These are phyloP conservation scores for Mimachlamys varia DNA, from an alignment of 2,888 invertebrate genomes.

Conservation along the genomic window DNA sequence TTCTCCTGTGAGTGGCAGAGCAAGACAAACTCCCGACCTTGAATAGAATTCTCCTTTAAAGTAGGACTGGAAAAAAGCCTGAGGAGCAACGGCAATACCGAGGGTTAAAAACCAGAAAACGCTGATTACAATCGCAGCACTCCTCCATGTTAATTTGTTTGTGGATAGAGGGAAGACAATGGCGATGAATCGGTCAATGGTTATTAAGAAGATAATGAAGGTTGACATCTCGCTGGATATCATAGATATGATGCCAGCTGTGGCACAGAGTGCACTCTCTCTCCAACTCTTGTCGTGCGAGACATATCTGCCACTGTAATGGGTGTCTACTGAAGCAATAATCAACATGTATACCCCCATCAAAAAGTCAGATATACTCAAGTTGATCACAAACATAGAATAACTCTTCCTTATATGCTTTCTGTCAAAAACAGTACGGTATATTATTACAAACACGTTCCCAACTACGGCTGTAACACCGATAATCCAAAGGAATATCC, in stretches of 20 bases:
- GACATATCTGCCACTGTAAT: constrained; percentile 38
- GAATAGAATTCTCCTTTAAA: constrained; percentile 24
- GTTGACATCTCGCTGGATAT: constrained; percentile 41
- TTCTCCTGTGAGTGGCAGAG: neutral
- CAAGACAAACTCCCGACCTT: neutral
- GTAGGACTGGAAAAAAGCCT: neutral
- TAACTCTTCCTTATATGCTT: constrained; percentile 1
- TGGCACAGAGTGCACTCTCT: constrained; percentile 28
- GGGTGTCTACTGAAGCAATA: constrained; percentile 28
- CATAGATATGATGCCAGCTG: constrained; percentile 37
- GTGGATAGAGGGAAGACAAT: constrained; percentile 38
- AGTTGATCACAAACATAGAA: constrained; percentile 39
- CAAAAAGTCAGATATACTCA: constrained; percentile 40
- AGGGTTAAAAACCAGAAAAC: constrained; percentile 29
- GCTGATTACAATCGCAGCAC: neutral
- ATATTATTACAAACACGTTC: neutral
- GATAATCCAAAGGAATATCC: neutral
- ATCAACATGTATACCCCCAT: constrained; percentile 43
- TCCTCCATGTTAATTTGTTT: neutral
- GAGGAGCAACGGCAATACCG: constrained; percentile 14
- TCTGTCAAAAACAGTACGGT: neutral
- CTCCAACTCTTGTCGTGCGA: constrained; percentile 40
- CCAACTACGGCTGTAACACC: neutral
- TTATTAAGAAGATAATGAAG: constrained; percentile 40
- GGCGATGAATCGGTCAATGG: constrained; percentile 38